Conservation (phyloP, 2,888 invertebrate species). For the Ormyrus rosae region DNA sequence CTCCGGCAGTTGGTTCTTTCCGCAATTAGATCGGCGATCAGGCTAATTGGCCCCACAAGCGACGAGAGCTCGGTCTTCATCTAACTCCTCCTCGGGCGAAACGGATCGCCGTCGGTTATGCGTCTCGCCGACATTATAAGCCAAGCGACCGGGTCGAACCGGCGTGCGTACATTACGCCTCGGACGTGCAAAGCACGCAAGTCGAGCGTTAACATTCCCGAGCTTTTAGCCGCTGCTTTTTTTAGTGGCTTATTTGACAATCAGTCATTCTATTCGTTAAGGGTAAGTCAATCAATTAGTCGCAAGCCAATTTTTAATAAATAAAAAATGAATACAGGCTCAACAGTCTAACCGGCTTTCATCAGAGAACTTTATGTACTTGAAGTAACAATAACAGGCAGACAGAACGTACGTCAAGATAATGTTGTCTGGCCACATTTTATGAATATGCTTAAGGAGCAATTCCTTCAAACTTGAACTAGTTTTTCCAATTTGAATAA, state of each 20-base stretch:
- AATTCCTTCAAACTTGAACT: slow-evolving; percentile 26
- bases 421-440: not conserved
- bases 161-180: too few relatives aligned
- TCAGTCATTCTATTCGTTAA: too few relatives aligned
- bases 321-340: too few relatives aligned
- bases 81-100: slow-evolving; percentile 1
- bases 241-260: too few relatives aligned
- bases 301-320: too few relatives aligned
- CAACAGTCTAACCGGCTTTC: too few relatives aligned
- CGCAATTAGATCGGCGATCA: slow-evolving; percentile 43
- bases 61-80: slow-evolving; percentile 7
- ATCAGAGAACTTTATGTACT: not conserved
- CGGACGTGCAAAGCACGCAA: too few relatives aligned
- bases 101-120: not conserved
- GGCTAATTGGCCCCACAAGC: slow-evolving; percentile 30
- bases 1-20: slow-evolving; percentile 13
- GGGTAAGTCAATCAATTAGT: too few relatives aligned
- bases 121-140: too few relatives aligned
- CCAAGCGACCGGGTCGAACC: too few relatives aligned
- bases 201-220: too few relatives aligned
- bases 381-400: not conserved
- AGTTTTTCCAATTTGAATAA: slow-evolving; percentile 16
- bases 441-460: not conserved
- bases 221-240: too few relatives aligned
- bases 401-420: not conserved